Base-by-base conservation (phyloP, 2,888 invertebrate genomes). In the Operophtera brumata region DNA sequence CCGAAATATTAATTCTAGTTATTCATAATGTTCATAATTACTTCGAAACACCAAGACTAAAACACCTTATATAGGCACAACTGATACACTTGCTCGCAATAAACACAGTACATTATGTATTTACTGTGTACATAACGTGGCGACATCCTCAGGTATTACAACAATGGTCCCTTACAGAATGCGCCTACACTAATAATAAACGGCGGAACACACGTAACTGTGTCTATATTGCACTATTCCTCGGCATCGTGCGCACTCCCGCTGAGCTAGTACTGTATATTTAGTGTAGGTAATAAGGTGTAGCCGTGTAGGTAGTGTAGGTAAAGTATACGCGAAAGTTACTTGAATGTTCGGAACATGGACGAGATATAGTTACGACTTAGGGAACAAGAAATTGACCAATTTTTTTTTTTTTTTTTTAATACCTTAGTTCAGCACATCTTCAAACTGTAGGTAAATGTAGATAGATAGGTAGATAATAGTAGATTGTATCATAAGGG, bases 181-280 rank as follows among this genome's bases (percentile, higher is more conserved):
- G 37, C 52, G 42, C 57, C 57, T 42, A 52, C 57, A 61, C 46
- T 37, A 60, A 54, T 56, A 62, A 66, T 66, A 69, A 70, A 70
- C 62, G 39, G 55, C 39, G 47, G 43, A 59, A 54, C 26, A 49
- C 34, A 60, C 57, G 64, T 65, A 62, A 67, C 69, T 45, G 59
- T 62, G 59, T 59, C 61, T 44, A 57, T 59, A 69, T 67, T 69
- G 61, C 66, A 64, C 65, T 61, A 67, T 61, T 57, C 57, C 44
- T 53, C 48, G 41, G 52, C 47, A 50, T 54, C 45, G 25, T 55
- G 37, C 46, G 47, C 48, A 42, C 59, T 57, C 61, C 62, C 55
- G 62, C 62, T 57, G 64, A 53, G 64, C 48, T 47, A 40, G 39
- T n/a, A n/a, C n/a, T n/a, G n/a, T n/a, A n/a, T n/a, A n/a, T n/a